Conservation (phyloP, 1,140 invertebrate genomes). For the Eriosoma lanigerum region DNA sequence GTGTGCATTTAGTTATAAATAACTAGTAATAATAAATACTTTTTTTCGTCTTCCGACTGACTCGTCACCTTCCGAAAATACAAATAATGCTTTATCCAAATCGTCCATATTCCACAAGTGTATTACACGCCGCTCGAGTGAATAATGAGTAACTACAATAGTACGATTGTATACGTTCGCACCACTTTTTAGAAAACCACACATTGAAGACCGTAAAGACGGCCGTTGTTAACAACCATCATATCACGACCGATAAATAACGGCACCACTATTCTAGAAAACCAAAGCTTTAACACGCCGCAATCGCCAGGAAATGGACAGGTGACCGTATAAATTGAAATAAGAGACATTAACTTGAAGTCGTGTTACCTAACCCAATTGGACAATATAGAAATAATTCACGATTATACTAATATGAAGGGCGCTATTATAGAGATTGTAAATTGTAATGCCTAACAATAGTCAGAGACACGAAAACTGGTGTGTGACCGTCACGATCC, state of each 20-base stretch:
- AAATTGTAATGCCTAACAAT: no score
- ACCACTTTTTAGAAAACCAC: constrained; percentile 11
- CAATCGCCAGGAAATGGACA: no score
- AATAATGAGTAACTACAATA: background rate
- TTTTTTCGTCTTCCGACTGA: background rate
- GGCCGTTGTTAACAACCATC: constrained; percentile 19
- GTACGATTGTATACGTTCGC: background rate
- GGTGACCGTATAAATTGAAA: no score
- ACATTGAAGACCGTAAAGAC: background rate
- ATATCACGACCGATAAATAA: background rate
- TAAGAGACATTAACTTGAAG: no score
- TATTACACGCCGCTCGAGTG: background rate
- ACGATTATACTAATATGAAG: no score
- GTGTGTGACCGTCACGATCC: no score
- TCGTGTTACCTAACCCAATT: no score
- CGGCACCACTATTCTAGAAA: no score
- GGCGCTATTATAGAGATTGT: no score
- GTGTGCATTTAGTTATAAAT: background rate
- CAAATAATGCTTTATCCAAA: background rate
- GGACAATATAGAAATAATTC: no score
- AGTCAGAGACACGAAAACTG: no score
- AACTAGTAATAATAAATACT: background rate
- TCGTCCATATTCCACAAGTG: background rate
- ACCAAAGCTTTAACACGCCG: background rate
- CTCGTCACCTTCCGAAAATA: background rate